Base-by-base conservation (phyloP, 2,113 vertebrate genomes). In the Corythoichthys intestinalis region DNA sequence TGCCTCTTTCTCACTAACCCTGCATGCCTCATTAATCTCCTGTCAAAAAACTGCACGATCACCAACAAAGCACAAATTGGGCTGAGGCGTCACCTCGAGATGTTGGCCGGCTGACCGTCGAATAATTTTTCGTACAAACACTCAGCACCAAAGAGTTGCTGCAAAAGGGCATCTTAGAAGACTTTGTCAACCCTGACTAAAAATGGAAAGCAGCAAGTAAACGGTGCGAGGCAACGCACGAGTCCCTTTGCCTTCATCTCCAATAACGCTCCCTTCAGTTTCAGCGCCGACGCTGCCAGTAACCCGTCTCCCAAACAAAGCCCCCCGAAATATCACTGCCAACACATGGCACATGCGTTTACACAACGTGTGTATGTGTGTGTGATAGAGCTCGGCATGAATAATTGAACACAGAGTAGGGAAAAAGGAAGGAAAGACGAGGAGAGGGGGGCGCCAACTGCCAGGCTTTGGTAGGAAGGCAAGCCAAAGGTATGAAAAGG, bases 361-460 rank as follows among this genome's bases (percentile, higher is more conserved):
- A 81, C 75, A 74, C 67, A 69, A 56, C 68, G 53, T 71, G 76
- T 67, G 65, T 63, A 11, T 67, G 69, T 56, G 78, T 61, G 65
- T 65, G 76, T 70, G 47, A 76, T 83, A 79, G 78, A 89, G 77
- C 80, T 83, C 74, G 80, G 72, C 77, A 87, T 91, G 80, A 89
- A 90, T 89, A 88, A 90, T 90, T 89, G 73, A 90, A 81, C 69
- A 71, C 15, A 67, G 72, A 70, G 71, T 77, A 52, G 49, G 72
- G 67, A 72, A 61, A 44, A 69, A 71, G 73, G 82, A 60, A 58
- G 71, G 68, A 66, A 61, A 48, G 88, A 76, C 73, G 12, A 50
- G 54, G 72, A 70, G 67, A 77, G 60, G 52, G 71, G 65, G 67
- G 65, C 49, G 73, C 75, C 80, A 85, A 84, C 73, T 75, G 80